Percentiles rank a stretch among this genome's conserved stretches.
These are phyloP conservation scores for Troglohyphantes excavatus DNA, from an alignment of 2,888 invertebrate species.

Conservation along the genomic window DNA sequence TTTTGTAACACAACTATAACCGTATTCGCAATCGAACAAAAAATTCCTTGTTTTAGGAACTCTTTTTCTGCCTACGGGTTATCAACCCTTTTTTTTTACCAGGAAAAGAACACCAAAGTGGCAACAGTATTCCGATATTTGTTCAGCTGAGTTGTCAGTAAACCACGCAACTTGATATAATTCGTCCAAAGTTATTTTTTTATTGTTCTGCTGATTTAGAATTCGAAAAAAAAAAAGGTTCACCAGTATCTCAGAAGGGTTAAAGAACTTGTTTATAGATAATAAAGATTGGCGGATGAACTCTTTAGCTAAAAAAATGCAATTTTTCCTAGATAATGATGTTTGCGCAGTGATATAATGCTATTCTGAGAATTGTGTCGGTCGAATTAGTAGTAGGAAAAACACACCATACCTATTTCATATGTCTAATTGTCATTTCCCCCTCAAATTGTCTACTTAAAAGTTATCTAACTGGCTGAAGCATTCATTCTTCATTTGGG, in stretches of 20 bases:
- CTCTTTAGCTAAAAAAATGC: slow-evolving; percentile 3
- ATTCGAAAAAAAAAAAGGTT: slow-evolving; percentile 26
- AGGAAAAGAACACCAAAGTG: slow-evolving; percentile 4
- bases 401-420: no score
- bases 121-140: slow-evolving; percentile 38
- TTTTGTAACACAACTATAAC: background rate
- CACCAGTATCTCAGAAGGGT: slow-evolving; percentile 41
- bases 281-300: slow-evolving; percentile 24
- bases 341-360: slow-evolving; percentile 30
- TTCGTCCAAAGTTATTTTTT: slow-evolving; percentile 33
- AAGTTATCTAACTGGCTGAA: no score
- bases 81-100: slow-evolving; percentile 53
- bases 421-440: no score
- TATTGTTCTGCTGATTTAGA: slow-evolving; percentile 15
- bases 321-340: slow-evolving; percentile 11
- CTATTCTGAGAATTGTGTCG: background rate
- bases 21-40: background rate
- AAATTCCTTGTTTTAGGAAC: slow-evolving; percentile 33
- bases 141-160: slow-evolving; percentile 26
- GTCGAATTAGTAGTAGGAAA: no score
- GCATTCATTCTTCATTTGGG: no score
- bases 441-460: no score
- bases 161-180: slow-evolving; percentile 33
- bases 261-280: slow-evolving; percentile 57
- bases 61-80: slow-evolving; percentile 29